These are phyloP conservation scores for Vulpes lagopus DNA, from an alignment of 2,113 vertebrate species.

Conservation along the genomic window DNA sequence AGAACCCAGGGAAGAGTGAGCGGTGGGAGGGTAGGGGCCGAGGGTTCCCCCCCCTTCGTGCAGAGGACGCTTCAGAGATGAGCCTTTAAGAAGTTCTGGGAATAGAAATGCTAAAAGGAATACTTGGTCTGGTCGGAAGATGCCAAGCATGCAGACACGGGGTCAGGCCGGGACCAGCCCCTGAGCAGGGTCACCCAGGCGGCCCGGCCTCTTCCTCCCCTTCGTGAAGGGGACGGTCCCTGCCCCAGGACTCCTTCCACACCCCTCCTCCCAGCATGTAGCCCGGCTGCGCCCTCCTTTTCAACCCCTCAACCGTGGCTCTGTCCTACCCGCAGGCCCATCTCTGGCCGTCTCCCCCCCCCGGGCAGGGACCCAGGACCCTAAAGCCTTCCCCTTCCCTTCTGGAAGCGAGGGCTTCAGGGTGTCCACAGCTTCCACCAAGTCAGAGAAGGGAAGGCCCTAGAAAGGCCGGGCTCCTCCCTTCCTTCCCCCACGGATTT, in stretches of 20 bases:
- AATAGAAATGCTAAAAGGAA: not conserved
- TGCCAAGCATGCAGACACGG: accelerated
- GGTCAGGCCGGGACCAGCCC: not conserved
- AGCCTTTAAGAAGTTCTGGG: not conserved
- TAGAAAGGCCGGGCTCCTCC: not conserved
- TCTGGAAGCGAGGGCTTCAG: not conserved
- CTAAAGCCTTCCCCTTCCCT: not conserved
- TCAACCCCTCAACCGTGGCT: not conserved
- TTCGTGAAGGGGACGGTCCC: not conserved
- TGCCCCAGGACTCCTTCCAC: not conserved
- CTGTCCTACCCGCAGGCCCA: not conserved
- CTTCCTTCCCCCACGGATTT: slow-evolving; percentile 41
- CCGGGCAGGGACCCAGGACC: too few relatives aligned
- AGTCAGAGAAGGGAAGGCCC: not conserved
- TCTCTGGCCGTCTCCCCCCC: not conserved
- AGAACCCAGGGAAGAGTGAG: not conserved
- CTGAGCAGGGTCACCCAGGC: not conserved
- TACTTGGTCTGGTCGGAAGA: not conserved
- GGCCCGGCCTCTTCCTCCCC: not conserved
- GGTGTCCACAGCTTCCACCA: not conserved
- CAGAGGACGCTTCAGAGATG: accelerated
- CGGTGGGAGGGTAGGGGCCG: accelerated
- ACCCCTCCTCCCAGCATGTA: not conserved
- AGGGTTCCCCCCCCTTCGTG: accelerated
- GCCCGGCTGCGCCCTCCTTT: not conserved